Evolutionary conservation across 1,140 invertebrate genomes (phyloP).

Genomic region (Brachionus angularis): DNA sequence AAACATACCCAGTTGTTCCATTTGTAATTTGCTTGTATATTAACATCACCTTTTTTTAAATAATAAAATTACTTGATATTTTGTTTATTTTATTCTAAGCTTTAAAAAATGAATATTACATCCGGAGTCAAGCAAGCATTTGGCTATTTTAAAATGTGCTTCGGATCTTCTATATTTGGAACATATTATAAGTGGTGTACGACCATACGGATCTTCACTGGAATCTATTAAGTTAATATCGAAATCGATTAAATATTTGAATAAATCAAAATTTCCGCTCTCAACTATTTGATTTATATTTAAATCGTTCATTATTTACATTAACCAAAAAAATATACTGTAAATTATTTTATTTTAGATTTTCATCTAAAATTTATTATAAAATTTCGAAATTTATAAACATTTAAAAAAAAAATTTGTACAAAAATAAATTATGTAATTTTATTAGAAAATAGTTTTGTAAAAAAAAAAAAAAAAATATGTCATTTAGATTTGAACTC

Average conservation of each 20-base stretch:
- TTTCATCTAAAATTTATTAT: slow-evolving; percentile 41
- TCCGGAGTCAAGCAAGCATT: slow-evolving; percentile 16
- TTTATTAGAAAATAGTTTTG: too few species aligned
- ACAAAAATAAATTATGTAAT: too few species aligned
- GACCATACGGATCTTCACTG: slow-evolving; percentile 24
- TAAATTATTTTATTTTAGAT: neutral
- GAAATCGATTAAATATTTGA: slow-evolving; percentile 9
- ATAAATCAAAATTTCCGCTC: slow-evolving; percentile 16
- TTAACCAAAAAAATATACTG: too few species aligned
- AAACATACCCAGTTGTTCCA: slow-evolving; percentile 33
- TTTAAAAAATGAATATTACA: too few species aligned
- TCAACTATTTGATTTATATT: slow-evolving; percentile 38
- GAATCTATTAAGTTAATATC: slow-evolving; percentile 38
- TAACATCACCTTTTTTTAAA: slow-evolving; percentile 23
- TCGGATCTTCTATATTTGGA: neutral
- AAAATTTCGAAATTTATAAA: too few species aligned
- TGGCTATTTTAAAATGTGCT: slow-evolving; percentile 12
- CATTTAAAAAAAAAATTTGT: too few species aligned
- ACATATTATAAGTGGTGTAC: slow-evolving; percentile 30
- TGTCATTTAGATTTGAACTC: too few species aligned
- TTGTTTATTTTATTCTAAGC: too few species aligned
- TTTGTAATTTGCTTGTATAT: slow-evolving; percentile 21
- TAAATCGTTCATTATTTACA: slow-evolving; percentile 2
- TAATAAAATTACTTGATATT: neutral
- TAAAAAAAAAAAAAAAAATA: too few species aligned